Conservation (phyloP, 2,888 invertebrate species). For the Eilema sororculum region DNA sequence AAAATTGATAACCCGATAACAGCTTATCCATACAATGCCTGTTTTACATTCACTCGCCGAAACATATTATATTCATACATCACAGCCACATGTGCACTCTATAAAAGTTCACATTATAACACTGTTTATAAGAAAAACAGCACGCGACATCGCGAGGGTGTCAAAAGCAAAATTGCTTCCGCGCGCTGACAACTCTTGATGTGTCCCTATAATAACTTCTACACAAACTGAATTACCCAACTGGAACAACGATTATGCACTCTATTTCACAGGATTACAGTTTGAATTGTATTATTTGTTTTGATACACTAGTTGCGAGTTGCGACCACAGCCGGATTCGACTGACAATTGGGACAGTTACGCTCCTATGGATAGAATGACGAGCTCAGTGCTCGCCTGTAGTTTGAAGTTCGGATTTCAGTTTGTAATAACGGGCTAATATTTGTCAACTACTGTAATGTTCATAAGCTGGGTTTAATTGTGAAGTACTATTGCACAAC, state of each 20-base stretch:
- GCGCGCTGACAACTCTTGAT: conserved; percentile 44
- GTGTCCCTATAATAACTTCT: conserved; percentile 50
- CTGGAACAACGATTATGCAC: conserved; percentile 12
- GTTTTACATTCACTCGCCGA: background rate
- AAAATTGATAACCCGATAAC: background rate
- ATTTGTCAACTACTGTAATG: conserved; percentile 29
- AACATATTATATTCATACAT: background rate
- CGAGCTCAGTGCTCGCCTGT: conserved; percentile 49
- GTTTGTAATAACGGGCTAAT: conserved; percentile 48
- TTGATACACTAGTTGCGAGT: conserved; percentile 19
- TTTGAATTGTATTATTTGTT: conserved; percentile 21
- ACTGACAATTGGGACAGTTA: conserved; percentile 49
- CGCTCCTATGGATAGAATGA: conserved; percentile 39
- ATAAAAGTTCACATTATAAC: conserved; percentile 38
- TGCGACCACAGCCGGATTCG: conserved; percentile 37
- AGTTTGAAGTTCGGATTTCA: conserved; percentile 45
- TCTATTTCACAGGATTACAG: conserved; percentile 29
- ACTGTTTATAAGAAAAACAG: conserved; percentile 31
- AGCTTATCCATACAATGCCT: background rate
- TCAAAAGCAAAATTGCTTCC: conserved; percentile 56
- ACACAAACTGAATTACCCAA: conserved; percentile 42
- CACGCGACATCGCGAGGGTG: conserved; percentile 34
- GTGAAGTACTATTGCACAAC: background rate
- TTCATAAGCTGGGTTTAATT: conserved; percentile 1
- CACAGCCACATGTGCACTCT: conserved; percentile 16